Evolutionary conservation across 2,113 vertebrate genomes (phyloP).

Genomic region (Pao palembangensis): DNA sequence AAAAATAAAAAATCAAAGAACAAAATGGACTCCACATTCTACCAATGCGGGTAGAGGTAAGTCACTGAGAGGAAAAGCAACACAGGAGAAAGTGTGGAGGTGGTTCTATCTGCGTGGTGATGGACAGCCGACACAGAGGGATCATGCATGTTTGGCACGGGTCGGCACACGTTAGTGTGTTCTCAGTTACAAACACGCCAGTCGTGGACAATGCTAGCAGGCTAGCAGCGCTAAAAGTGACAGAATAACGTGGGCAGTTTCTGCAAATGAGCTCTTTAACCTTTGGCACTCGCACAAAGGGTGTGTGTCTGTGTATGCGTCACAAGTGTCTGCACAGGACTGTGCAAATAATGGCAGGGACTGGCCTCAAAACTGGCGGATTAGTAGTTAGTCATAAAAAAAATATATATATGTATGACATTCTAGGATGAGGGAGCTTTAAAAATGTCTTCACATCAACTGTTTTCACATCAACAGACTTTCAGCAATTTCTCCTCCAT

Average conservation of each 20-base stretch:
- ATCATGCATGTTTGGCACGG: constrained; percentile 52
- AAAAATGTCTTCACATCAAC: neutral
- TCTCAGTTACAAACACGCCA: constrained; percentile 49
- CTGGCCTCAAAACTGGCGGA: too few species aligned
- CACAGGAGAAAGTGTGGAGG: constrained; percentile 62
- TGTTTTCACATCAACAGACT: constrained; percentile 11
- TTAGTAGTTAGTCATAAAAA: too few species aligned
- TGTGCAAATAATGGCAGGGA: neutral
- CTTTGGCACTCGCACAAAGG: constrained; percentile 57
- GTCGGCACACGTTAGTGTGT: constrained; percentile 49
- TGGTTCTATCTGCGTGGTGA: constrained; percentile 45
- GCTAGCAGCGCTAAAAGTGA: constrained; percentile 39
- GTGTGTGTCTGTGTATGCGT: constrained; percentile 9
- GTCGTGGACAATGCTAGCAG: constrained; percentile 46
- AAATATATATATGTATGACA: too few species aligned
- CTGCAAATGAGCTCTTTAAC: constrained; percentile 26
- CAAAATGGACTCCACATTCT: constrained; percentile 49
- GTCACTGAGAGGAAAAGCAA: constrained; percentile 30
- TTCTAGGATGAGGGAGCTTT: too few species aligned
- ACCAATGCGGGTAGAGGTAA: constrained; percentile 59
- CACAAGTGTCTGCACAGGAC: constrained; percentile 6
- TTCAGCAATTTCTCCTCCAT: constrained; percentile 1
- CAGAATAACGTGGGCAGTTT: constrained; percentile 22
- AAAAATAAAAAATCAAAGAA: constrained; percentile 10
- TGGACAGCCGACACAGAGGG: constrained; percentile 56